Evolutionary conservation across 2,797 vertebrate genomes (phyloP), one percentile per base, ranked within the genome.

Genomic region (Emydoidea blandingii): DNA sequence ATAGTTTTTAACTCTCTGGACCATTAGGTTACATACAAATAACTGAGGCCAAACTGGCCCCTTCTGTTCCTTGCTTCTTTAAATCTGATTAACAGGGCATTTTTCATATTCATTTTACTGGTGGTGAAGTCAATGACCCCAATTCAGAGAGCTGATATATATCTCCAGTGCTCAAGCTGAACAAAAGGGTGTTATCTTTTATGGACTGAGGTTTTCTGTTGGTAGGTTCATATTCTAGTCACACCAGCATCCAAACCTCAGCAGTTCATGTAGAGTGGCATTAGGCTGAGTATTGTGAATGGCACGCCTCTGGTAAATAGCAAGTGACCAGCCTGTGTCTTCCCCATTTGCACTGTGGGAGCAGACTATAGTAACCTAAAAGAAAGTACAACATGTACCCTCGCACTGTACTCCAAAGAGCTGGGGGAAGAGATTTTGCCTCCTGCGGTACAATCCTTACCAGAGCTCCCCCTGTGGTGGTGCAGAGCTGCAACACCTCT

Each of bases 61-160:
- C 11, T 19, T 92, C 91, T 83, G 81, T 47, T 16, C 57, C 12
- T 37, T 86, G 57, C 65, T 85, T 47, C 37, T 56, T 85, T 53
- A 84, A 90, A 96, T 84, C 74, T 89, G 82, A 82, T 31, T 80
- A 89, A 57, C 74, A 92, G 84, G 56, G n/a, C 23, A 7, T 87
- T 91, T 95, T 91, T 54, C 41, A 41, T 86, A 65, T 72, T 89
- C 47, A 72, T 86, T 96, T 87, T 83, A 65, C 21, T 83, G 12
- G 37, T 79, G 74, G 65, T 47, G 84, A 95, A 68, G 37, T 31
- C 14, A 78, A 84, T 81, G 6, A 82, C 16, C 81, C 47, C 89
- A 93, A n/a, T 9, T 27, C 65, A 81, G 79, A 59, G 79, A 88
- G 44, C 25, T 83, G 47, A 6, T 34, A 76, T 62, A n/a, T 2